Conservation (phyloP, 2,113 vertebrate species). For the Nematolebias whitei region DNA sequence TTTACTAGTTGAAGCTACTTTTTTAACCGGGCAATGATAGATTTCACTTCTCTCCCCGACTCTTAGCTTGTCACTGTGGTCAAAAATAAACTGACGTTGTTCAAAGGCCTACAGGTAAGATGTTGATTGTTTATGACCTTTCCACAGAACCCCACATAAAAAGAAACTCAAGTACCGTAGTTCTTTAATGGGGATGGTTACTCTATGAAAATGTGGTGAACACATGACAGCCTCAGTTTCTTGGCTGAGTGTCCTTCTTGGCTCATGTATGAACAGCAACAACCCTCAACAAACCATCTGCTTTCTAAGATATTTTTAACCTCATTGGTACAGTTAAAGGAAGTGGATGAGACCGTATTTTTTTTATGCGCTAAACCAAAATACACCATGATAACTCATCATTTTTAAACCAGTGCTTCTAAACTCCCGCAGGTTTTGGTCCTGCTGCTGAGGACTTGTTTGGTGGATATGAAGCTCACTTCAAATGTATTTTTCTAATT, state of each 20-base stretch:
- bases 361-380: constrained; percentile 8
- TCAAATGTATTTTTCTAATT: not conserved
- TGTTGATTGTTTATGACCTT: not conserved
- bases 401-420: not conserved
- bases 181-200: no score
- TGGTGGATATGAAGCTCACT: not conserved
- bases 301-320: constrained; percentile 30
- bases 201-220: no score
- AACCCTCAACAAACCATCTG: constrained; percentile 55
- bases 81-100: no score
- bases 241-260: constrained; percentile 38
- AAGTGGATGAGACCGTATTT: not conserved
- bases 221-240: constrained; percentile 11
- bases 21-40: no score
- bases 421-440: not conserved
- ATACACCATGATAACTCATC: not conserved
- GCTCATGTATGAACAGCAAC: constrained; percentile 20
- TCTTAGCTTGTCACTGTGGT: no score
- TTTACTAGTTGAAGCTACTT: no score
- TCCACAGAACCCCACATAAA: not conserved
- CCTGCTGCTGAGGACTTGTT: not conserved
- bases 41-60: no score
- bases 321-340: not conserved
- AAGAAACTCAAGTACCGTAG: no score
- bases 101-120: no score